phyloP scores from a whole-genome alignment of 2,113 vertebrate species.

The Lepisosteus osseus region DNA sequence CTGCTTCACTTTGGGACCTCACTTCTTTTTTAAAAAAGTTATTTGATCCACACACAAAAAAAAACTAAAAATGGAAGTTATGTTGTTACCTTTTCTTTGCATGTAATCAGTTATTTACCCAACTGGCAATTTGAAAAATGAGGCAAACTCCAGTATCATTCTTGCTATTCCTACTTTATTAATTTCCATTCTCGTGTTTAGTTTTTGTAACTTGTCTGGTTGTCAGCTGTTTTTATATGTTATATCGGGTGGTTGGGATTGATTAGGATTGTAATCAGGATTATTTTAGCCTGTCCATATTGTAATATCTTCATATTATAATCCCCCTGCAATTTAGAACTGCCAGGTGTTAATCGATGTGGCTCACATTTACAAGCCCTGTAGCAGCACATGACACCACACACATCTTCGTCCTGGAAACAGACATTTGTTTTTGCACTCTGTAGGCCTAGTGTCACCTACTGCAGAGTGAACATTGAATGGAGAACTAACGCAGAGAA shows the following conservation, averaged over 20 bases:
- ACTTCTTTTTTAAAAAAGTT: constrained; percentile 11
- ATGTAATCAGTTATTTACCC: constrained; percentile 9
- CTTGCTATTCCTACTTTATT: constrained; percentile 14
- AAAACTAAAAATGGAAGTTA: neutral
- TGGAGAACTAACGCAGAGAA: no score
- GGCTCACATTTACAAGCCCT: no score
- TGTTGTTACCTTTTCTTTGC: constrained; percentile 12
- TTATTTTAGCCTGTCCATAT: no score
- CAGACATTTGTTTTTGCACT: no score
- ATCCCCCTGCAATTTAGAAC: no score
- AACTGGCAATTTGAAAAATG: constrained; percentile 12
- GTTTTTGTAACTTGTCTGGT: constrained; percentile 10
- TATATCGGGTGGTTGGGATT: neutral
- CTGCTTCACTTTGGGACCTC: neutral
- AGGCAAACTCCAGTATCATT: constrained; percentile 12
- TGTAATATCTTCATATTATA: no score
- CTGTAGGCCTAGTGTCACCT: no score
- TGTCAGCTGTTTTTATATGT: constrained; percentile 18
- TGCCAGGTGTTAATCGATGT: no score
- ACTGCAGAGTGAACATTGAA: no score
- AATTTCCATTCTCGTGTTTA: constrained; percentile 15
- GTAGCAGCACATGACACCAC: no score
- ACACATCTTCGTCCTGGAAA: no score
- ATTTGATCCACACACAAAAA: neutral
- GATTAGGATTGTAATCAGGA: no score